Evolutionary conservation across 2,888 invertebrate species (phyloP).

Genomic region (Autographa pulchrina): DNA sequence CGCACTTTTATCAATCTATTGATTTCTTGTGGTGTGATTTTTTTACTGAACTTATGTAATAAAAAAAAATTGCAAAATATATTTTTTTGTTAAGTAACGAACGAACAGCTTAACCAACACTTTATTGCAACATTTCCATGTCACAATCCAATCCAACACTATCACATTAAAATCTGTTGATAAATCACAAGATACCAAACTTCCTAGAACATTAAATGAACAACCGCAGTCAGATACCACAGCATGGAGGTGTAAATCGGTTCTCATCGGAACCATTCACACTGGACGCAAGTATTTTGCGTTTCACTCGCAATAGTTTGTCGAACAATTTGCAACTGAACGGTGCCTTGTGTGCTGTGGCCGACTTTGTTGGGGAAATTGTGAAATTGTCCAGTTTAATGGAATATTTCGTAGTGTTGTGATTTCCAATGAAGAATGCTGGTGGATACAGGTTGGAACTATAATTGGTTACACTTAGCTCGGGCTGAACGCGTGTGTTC

Average conservation of each 20-base stretch:
- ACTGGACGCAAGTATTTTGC: constrained; percentile 39
- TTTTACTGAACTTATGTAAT: too few species aligned
- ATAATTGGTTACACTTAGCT: too few species aligned
- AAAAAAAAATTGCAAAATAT: too few species aligned
- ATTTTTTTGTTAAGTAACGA: too few species aligned
- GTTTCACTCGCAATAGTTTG: constrained; percentile 67
- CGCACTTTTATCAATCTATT: too few species aligned
- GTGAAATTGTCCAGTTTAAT: constrained; percentile 11
- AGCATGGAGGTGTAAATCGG: constrained; percentile 27
- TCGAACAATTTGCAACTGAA: constrained; percentile 71
- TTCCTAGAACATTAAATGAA: constrained; percentile 14
- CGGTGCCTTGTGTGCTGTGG: constrained; percentile 14
- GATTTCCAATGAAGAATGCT: background rate
- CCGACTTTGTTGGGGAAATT: constrained; percentile 30
- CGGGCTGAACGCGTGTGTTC: too few species aligned
- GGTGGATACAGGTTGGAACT: background rate
- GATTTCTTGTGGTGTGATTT: too few species aligned
- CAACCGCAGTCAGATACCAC: background rate
- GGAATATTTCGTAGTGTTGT: constrained; percentile 7
- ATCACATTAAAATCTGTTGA: background rate
- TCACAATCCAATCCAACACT: background rate
- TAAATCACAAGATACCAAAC: background rate
- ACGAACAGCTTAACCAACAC: background rate
- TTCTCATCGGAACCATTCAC: constrained; percentile 13
- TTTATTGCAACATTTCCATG: background rate